A percentile compares a stretch with the other conserved stretches of the same genome.
Conservation (phyloP, 2,113 vertebrate species). For the Mesoclemmys tuberculata region DNA sequence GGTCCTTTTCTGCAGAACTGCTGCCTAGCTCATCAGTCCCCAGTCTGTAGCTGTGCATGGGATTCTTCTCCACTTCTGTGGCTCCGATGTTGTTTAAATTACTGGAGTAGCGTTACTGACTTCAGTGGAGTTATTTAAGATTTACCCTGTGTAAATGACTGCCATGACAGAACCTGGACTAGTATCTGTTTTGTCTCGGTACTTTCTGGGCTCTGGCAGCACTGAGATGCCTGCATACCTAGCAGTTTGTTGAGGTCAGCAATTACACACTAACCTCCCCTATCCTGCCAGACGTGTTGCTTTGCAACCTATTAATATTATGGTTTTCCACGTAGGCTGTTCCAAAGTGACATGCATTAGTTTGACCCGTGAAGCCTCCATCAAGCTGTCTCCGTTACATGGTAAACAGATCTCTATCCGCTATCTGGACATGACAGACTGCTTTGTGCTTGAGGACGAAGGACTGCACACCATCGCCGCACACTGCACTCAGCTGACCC, state of each 20-base stretch:
- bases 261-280: accelerated
- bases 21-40: too few species aligned
- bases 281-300: not conserved
- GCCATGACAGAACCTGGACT: not conserved
- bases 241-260: not conserved
- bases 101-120: not conserved
- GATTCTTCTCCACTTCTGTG: too few species aligned
- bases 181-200: not conserved
- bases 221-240: accelerated
- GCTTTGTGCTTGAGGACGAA: slow-evolving; percentile 95
- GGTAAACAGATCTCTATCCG: slow-evolving; percentile 96
- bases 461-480: slow-evolving; percentile 95
- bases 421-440: slow-evolving; percentile 98
- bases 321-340: slow-evolving; percentile 85
- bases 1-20: too few species aligned
- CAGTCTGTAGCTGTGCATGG: too few species aligned
- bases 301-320: not conserved
- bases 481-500: slow-evolving; percentile 96
- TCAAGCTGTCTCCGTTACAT: slow-evolving; percentile 88
- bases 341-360: slow-evolving; percentile 99
- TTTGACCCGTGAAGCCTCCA: slow-evolving; percentile 91
- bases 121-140: not conserved
- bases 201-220: not conserved
- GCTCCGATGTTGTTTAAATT: not conserved
- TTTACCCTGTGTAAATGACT: not conserved